A percentile compares a stretch with the other conserved stretches of the same genome.
These are phyloP conservation scores for Smithornis capensis DNA, from an alignment of 2,113 vertebrate species.

Conservation along the genomic window DNA sequence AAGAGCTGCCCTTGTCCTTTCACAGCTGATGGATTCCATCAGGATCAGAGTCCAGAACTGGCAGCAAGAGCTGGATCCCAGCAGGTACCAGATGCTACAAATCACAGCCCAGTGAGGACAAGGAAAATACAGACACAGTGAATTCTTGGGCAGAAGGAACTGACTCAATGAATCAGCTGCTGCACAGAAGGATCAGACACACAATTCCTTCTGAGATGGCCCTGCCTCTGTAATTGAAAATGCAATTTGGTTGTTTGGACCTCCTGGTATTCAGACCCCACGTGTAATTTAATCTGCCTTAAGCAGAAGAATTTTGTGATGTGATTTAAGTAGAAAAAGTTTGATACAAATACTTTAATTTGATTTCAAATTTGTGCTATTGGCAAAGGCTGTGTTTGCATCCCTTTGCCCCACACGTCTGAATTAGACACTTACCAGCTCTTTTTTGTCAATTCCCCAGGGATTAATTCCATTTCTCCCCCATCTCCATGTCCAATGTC, in stretches of 20 bases:
- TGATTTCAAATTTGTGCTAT: slow-evolving; percentile 17
- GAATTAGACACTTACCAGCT: not conserved
- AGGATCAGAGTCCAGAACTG: not conserved
- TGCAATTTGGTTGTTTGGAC: slow-evolving; percentile 32
- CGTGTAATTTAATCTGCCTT: slow-evolving; percentile 40
- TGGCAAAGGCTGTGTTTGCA: not conserved
- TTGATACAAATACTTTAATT: slow-evolving; percentile 37
- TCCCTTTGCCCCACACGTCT: not conserved
- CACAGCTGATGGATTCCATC: not conserved
- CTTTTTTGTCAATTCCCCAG: not conserved
- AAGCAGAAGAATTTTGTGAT: slow-evolving; percentile 38
- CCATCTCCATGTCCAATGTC: not conserved
- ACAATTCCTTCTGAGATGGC: not conserved
- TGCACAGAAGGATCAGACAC: not conserved
- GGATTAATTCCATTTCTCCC: slow-evolving; percentile 23
- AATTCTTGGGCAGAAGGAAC: not conserved
- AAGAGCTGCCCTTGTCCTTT: not conserved
- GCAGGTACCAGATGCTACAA: not conserved
- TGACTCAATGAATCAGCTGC: not conserved
- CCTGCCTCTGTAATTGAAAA: slow-evolving; percentile 33
- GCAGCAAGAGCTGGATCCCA: not conserved
- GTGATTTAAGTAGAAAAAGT: slow-evolving; percentile 1
- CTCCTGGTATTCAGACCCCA: slow-evolving; percentile 20
- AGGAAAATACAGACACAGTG: not conserved
- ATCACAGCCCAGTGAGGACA: not conserved